phyloP scores from a whole-genome alignment of 2,797 vertebrate genomes.

The Coluber constrictor region DNA sequence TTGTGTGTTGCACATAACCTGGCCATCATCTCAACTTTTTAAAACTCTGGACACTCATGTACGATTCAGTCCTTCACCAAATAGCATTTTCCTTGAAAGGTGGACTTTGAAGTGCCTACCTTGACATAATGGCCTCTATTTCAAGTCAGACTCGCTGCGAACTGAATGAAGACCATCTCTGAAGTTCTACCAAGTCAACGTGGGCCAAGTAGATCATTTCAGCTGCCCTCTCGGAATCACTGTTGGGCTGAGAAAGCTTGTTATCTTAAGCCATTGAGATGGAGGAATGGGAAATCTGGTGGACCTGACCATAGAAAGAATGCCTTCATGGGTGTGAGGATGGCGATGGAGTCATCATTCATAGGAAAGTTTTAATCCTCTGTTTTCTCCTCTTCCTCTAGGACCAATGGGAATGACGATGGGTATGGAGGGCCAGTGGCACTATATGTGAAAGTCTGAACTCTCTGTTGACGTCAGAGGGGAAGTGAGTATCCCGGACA shows the following conservation, averaged over 20 bases:
- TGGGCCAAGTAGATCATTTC: not conserved
- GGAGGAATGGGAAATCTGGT: not conserved
- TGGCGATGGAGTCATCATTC: not conserved
- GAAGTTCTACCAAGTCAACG: not conserved
- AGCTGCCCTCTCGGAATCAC: not conserved
- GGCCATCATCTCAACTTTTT: not conserved
- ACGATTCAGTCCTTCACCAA: not conserved
- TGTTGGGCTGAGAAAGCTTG: not conserved
- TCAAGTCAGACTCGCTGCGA: not conserved
- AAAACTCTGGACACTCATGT: not conserved
- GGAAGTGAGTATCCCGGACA: conserved; percentile 36
- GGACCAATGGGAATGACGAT: conserved; percentile 66
- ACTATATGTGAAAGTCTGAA: conserved; percentile 59
- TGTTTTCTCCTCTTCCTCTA: conserved; percentile 24
- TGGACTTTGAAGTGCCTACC: not conserved
- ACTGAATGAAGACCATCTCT: not conserved
- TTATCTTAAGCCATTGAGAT: not conserved
- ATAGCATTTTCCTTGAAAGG: not conserved
- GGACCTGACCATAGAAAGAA: not conserved
- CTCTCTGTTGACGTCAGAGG: conserved; percentile 16
- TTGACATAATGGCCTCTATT: too few species aligned
- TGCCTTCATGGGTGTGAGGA: too few species aligned
- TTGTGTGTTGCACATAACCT: not conserved
- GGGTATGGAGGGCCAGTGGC: conserved; percentile 70
- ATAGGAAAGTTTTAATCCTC: not conserved